A percentile compares a stretch with the other conserved stretches of the same genome.
Conservation (phyloP, 2,888 invertebrate genomes). For the Andrena fulva region DNA sequence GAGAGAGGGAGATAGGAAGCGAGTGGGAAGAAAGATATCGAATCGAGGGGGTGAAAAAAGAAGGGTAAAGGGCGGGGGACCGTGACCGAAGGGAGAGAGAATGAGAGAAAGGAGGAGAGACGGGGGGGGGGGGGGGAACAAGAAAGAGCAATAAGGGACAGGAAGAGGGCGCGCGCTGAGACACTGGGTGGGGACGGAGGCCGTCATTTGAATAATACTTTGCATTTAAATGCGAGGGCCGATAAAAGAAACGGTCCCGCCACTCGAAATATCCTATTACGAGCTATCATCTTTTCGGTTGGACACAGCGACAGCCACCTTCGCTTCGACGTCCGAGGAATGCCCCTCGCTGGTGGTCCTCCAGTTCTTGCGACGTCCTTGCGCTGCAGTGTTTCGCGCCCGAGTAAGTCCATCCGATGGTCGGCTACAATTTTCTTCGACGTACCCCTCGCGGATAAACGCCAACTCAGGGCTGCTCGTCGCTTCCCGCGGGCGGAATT, state of each 20-base stretch:
- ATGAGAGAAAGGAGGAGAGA: slow-evolving; percentile 40
- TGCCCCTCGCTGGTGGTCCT: background rate
- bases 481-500: slow-evolving; percentile 13
- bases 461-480: no score
- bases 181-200: slow-evolving; percentile 45
- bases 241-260: slow-evolving; percentile 82
- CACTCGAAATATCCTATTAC: slow-evolving; percentile 83
- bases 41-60: slow-evolving; percentile 31
- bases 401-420: background rate
- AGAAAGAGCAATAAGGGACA: slow-evolving; percentile 39
- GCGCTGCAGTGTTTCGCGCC: background rate
- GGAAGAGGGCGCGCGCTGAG: slow-evolving; percentile 43
- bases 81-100: slow-evolving; percentile 13
- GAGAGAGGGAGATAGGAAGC: slow-evolving; percentile 21
- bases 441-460: background rate
- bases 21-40: slow-evolving; percentile 44
- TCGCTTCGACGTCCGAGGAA: slow-evolving; percentile 23
- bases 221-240: slow-evolving; percentile 82
- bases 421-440: background rate
- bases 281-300: slow-evolving; percentile 79
- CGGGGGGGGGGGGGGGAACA: background rate
- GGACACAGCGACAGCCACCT: slow-evolving; percentile 59
- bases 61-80: background rate
- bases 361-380: background rate
- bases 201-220: slow-evolving; percentile 83